Conservation (phyloP, 37 sponge, comb jelly and placozoan genomes). For the Beroe forskalii region DNA sequence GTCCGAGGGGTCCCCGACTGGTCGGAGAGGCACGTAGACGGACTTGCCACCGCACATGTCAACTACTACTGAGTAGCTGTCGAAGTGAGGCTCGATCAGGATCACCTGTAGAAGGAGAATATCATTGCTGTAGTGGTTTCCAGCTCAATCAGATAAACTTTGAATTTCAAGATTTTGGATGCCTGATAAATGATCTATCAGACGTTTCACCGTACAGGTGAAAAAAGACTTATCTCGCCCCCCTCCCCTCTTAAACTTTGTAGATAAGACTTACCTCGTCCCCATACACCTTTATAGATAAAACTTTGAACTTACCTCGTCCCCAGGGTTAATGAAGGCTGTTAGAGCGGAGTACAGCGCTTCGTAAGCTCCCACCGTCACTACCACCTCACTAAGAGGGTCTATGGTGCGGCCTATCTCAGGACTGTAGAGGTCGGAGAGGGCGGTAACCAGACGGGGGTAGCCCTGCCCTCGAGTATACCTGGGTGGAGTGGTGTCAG, state of each 20-base stretch:
- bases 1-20: slow-evolving; percentile 38
- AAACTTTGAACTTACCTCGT: no score
- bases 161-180: no score
- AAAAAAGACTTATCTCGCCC: no score
- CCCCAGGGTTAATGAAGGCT: slow-evolving; percentile 82
- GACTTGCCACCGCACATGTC: slow-evolving; percentile 75
- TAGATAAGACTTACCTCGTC: no score
- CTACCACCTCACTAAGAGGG: slow-evolving; percentile 81
- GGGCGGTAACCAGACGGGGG: slow-evolving; percentile 81
- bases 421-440: slow-evolving; percentile 78
- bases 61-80: slow-evolving; percentile 85
- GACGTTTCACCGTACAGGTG: no score
- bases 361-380: slow-evolving; percentile 82
- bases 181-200: no score
- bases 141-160: no score
- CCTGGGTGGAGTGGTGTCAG: no score
- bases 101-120: slow-evolving; percentile 81
- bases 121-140: no score
- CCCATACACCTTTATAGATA: no score
- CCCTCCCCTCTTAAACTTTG: no score
- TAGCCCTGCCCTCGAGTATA: slow-evolving; percentile 77
- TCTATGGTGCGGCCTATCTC: slow-evolving; percentile 75
- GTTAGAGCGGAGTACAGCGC: slow-evolving; percentile 73
- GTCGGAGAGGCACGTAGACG: slow-evolving; percentile 83
- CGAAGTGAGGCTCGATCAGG: slow-evolving; percentile 95